These are phyloP conservation scores for Catocala nupta DNA, from an alignment of 2,888 invertebrate species.

Conservation along the genomic window DNA sequence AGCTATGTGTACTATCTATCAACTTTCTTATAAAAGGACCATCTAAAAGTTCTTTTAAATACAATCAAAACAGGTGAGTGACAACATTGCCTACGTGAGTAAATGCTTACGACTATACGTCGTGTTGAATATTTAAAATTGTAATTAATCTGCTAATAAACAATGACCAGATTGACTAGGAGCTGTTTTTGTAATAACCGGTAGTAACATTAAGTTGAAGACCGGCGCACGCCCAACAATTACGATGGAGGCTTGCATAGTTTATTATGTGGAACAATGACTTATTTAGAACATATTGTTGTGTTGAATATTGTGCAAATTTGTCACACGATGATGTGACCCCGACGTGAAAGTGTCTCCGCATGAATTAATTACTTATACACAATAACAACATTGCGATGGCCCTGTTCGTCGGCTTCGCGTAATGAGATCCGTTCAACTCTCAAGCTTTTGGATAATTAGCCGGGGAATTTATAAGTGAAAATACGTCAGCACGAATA, in stretches of 20 bases:
- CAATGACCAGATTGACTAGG: conserved; percentile 71
- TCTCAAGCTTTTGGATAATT: conserved; percentile 56
- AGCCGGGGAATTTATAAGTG: conserved; percentile 42
- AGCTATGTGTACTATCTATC: conserved; percentile 55
- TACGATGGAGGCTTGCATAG: conserved; percentile 29
- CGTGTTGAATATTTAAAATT: conserved; percentile 78
- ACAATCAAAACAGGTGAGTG: conserved; percentile 58
- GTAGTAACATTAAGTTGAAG: conserved; percentile 38
- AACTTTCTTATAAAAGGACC: conserved; percentile 39
- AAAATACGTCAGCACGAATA: conserved; percentile 48
- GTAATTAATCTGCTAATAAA: conserved; percentile 70
- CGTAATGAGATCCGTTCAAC: conserved; percentile 53
- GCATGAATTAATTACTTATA: conserved; percentile 59
- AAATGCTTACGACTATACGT: conserved; percentile 64
- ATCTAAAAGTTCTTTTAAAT: conserved; percentile 38
- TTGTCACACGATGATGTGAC: conserved; percentile 68
- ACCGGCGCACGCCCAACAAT: conserved; percentile 35
- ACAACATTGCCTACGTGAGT: conserved; percentile 61
- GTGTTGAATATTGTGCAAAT: conserved; percentile 63
- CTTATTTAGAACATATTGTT: conserved; percentile 65
- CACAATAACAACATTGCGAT: conserved; percentile 58
- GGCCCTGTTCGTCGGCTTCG: conserved; percentile 38
- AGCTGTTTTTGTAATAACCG: conserved; percentile 59
- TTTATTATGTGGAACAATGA: conserved; percentile 60
- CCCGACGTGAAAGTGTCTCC: conserved; percentile 72